Conservation (phyloP, 1,140 invertebrate genomes). For the Anagrus nilaparvatae region DNA sequence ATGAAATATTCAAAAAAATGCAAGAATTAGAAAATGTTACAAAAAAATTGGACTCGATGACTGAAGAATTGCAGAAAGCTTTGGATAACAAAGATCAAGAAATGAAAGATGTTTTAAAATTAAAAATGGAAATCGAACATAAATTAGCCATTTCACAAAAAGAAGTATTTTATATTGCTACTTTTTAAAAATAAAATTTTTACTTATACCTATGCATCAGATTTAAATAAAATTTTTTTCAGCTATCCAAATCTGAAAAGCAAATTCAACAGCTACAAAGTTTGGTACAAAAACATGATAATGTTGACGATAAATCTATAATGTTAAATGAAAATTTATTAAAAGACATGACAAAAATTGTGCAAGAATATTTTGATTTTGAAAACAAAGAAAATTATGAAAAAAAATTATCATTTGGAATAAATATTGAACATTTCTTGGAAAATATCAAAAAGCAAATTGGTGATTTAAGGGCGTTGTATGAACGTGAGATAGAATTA, state of each 20-base stretch:
- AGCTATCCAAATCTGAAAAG: slow-evolving; percentile 14
- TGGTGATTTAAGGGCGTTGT: slow-evolving; percentile 15
- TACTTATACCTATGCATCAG: neutral
- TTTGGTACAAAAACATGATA: slow-evolving; percentile 14
- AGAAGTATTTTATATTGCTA: neutral
- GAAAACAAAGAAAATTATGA: slow-evolving; percentile 12
- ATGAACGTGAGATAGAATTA: slow-evolving; percentile 15
- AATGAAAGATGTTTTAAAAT: slow-evolving; percentile 12
- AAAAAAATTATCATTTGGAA: slow-evolving; percentile 3
- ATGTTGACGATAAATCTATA: neutral
- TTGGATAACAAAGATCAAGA: slow-evolving; percentile 14
- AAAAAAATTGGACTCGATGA: slow-evolving; percentile 12
- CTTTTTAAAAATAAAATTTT: neutral
- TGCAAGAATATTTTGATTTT: slow-evolving; percentile 14
- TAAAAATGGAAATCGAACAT: slow-evolving; percentile 17
- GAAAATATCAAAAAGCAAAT: slow-evolving; percentile 16
- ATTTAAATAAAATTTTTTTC: slow-evolving; percentile 3
- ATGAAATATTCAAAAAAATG: slow-evolving; percentile 13
- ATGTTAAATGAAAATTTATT: neutral
- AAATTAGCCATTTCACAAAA: slow-evolving; percentile 11
- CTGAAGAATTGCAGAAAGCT: slow-evolving; percentile 13
- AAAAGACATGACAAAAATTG: slow-evolving; percentile 3
- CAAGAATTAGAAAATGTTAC: slow-evolving; percentile 11
- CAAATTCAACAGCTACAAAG: slow-evolving; percentile 7
- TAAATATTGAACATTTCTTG: slow-evolving; percentile 21